A percentile compares a stretch with the other conserved stretches of the same genome.
Evolutionary conservation across 2,888 invertebrate genomes (phyloP).

Genomic region (Aquatica leii): DNA sequence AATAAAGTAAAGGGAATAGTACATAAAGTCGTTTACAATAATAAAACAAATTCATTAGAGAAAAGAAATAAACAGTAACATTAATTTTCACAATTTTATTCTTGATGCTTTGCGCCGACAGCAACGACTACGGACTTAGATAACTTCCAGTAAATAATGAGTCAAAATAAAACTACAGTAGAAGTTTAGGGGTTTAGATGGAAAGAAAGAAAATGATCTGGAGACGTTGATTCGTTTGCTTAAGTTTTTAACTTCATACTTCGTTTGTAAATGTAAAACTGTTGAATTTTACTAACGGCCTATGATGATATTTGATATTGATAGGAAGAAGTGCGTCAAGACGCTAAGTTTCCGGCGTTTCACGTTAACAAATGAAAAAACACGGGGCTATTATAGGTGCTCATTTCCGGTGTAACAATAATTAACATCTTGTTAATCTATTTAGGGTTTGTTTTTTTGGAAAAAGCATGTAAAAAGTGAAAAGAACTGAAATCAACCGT

Average conservation of each 20-base stretch:
- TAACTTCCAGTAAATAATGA: constrained; percentile 25
- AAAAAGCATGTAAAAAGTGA: too few species aligned
- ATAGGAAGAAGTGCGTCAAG: constrained; percentile 45
- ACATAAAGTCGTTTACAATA: too few species aligned
- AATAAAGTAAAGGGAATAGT: too few species aligned
- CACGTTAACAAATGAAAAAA: constrained; percentile 47
- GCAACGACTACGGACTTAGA: constrained; percentile 12
- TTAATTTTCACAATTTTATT: constrained; percentile 10
- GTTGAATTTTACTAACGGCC: constrained; percentile 33
- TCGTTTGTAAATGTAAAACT: constrained; percentile 30
- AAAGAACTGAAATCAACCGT: too few species aligned
- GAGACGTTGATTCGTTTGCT: constrained; percentile 23
- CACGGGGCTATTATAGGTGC: constrained; percentile 45
- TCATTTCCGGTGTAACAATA: constrained; percentile 41
- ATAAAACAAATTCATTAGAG: too few species aligned
- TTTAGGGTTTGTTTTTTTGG: constrained; percentile 22
- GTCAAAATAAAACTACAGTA: constrained; percentile 25
- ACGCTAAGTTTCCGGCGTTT: constrained; percentile 48
- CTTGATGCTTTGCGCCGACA: constrained; percentile 25
- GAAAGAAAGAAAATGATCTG: constrained; percentile 19
- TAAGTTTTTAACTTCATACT: constrained; percentile 30
- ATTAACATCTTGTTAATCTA: constrained; percentile 38
- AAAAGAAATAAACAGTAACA: neutral
- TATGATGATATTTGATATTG: constrained; percentile 35
- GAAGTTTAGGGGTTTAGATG: constrained; percentile 9